phyloP scores from a whole-genome alignment of 2,888 invertebrate genomes.

The Acleris laterana region DNA sequence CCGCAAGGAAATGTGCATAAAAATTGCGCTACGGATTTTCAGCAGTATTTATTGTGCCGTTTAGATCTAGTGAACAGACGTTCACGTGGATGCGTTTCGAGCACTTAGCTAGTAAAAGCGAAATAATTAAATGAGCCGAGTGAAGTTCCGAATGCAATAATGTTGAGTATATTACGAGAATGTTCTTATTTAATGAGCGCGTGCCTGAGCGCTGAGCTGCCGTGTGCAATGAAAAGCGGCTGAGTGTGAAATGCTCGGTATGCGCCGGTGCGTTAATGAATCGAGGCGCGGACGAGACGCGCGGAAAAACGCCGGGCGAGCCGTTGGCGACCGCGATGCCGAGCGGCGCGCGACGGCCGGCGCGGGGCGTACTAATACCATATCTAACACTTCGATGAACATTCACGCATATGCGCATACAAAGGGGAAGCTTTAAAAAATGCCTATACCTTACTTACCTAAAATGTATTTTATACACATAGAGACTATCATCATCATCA shows the following conservation, averaged over 20 bases:
- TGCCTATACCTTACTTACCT: neutral
- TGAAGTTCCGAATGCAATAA: slow-evolving; percentile 26
- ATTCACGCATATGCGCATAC: slow-evolving; percentile 5
- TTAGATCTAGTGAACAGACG: too few species aligned
- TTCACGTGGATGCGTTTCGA: neutral
- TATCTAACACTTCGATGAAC: slow-evolving; percentile 18
- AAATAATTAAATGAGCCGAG: slow-evolving; percentile 11
- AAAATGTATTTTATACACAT: neutral
- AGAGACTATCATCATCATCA: too few species aligned
- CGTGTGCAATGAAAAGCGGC: slow-evolving; percentile 44
- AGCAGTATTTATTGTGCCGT: too few species aligned
- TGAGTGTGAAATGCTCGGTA: slow-evolving; percentile 55
- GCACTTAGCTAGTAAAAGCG: neutral
- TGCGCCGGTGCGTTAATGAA: slow-evolving; percentile 64
- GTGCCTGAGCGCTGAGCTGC: slow-evolving; percentile 7
- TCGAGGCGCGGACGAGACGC: slow-evolving; percentile 42
- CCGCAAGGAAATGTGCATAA: too few species aligned
- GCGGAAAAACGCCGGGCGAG: slow-evolving; percentile 43
- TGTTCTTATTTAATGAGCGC: slow-evolving; percentile 15
- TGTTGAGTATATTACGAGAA: slow-evolving; percentile 15
- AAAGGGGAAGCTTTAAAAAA: neutral
- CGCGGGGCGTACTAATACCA: slow-evolving; percentile 34
- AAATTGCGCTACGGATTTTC: too few species aligned
- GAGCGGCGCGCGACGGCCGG: slow-evolving; percentile 65
- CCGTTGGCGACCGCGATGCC: slow-evolving; percentile 64